Percentiles rank a stretch among this genome's conserved stretches.
Evolutionary conservation across 1,140 invertebrate genomes (phyloP).

Genomic region (Diuraphis noxia): DNA sequence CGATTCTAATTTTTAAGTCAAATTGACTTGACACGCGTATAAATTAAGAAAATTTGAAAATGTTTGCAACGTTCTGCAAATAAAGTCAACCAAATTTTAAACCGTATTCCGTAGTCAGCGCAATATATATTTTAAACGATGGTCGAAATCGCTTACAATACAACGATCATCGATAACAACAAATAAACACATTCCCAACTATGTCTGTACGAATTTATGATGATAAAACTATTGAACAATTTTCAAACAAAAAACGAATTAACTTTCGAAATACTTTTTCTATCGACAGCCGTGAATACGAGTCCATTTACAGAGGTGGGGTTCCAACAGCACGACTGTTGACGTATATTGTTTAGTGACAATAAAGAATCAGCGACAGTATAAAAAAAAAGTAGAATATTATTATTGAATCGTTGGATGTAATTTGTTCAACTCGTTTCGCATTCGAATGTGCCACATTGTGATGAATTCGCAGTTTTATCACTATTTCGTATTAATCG

Average conservation of each 20-base stretch:
- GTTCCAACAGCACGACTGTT: background rate
- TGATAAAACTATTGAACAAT: background rate
- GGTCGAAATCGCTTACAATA: too few relatives aligned
- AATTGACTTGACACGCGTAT: background rate
- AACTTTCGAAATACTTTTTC: conserved; percentile 17
- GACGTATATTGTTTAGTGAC: conserved; percentile 1
- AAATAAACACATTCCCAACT: background rate
- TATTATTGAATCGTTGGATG: background rate
- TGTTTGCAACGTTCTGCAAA: background rate
- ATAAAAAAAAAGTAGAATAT: background rate
- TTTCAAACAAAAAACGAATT: conserved; percentile 18
- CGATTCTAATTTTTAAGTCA: background rate
- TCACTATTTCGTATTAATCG: background rate
- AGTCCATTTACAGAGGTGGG: background rate
- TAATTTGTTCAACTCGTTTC: background rate
- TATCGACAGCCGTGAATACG: background rate
- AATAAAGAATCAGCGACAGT: background rate
- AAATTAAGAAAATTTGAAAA: too few relatives aligned
- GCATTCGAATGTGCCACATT: background rate
- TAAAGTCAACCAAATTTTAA: background rate
- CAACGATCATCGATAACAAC: background rate
- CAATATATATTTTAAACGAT: too few relatives aligned
- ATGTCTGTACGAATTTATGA: background rate
- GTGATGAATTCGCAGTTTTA: background rate
- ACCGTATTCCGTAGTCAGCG: background rate